Conservation (phyloP, 2,797 vertebrate genomes). For the Hoplostethus atlanticus region DNA sequence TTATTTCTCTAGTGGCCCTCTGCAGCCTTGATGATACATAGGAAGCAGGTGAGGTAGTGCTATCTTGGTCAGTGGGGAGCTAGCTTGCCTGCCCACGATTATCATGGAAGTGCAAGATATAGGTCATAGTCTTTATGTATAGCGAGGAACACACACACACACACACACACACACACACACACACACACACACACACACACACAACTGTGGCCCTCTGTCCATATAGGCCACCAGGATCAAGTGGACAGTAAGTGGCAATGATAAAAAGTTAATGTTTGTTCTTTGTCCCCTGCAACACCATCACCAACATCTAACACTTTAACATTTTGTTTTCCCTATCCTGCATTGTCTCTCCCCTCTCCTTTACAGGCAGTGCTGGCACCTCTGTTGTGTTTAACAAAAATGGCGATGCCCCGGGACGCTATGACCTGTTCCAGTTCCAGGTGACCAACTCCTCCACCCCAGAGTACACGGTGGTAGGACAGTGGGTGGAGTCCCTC, state of each 20-base stretch:
- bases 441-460: constrained; percentile 91
- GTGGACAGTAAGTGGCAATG: constrained; percentile 16
- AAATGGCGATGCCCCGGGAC: constrained; percentile 95
- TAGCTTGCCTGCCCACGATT: constrained; percentile 21
- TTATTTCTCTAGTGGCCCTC: constrained; percentile 19
- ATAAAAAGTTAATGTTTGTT: constrained; percentile 47
- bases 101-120: constrained; percentile 44
- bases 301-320: constrained; percentile 22
- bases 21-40: constrained; percentile 54
- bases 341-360: constrained; percentile 27
- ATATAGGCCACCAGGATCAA: constrained; percentile 11
- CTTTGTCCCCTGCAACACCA: constrained; percentile 22
- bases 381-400: constrained; percentile 97
- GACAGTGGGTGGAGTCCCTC: constrained; percentile 96
- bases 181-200: constrained; percentile 6
- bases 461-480: constrained; percentile 90
- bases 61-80: constrained; percentile 54
- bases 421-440: constrained; percentile 98
- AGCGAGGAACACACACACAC: constrained; percentile 4
- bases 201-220: constrained; percentile 18
- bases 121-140: constrained; percentile 52
- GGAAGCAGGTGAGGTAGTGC: constrained; percentile 43
- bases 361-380: constrained; percentile 91
- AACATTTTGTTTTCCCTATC: constrained; percentile 5
- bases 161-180: constrained; percentile 8